Base-by-base conservation (phyloP, 2,113 vertebrate species). In the Hassar affinis region DNA sequence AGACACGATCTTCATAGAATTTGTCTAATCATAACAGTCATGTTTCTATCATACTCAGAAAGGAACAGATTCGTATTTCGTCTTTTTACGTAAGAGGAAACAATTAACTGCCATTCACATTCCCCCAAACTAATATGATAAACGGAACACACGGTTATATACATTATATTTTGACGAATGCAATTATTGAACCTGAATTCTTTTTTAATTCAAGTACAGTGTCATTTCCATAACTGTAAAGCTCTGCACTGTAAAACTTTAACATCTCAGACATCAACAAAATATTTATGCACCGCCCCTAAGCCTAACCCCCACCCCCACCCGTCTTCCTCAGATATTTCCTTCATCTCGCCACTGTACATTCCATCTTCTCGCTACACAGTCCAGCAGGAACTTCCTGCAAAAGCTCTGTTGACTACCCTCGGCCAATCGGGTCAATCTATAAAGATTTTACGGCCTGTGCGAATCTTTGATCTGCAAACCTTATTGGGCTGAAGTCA, bases 391-490 rank as follows among this genome's bases (percentile, higher is more conserved):
- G 9, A 78, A 75, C 45, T n/a, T 56, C 33, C 74, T 47, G 61
- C 75, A 30, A 25, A 10, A 68, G 12, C 75, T 69, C 81, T 52
- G 27, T 35, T 78, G 18, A 56, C 62, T 18, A 38, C 47, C 61
- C 7, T 62, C 54, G 35, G 61, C 68, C 52, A 76, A 68, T 83
- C 78, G 35, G 71, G 38, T 5, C 30, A 27, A 22, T 68, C 80
- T 79, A 69, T 80, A 79, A 81, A 68, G 30, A 22, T 52, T 88
- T 86, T 88, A 83, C 51, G 85, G 74, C 79, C 56, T 71, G 64
- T 54, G 75, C 18, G 84, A 71, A 86, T 85, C 79, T 89, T 78
- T 90, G 51, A 85, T 86, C 68, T 87, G 56, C 52, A 78, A 78
- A 68, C 56, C 42, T 45, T n/a, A 42, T 49, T 35, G 30, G 35